Evolutionary conservation across 2,888 invertebrate species (phyloP).

Genomic region (Melipona bicolor): DNA sequence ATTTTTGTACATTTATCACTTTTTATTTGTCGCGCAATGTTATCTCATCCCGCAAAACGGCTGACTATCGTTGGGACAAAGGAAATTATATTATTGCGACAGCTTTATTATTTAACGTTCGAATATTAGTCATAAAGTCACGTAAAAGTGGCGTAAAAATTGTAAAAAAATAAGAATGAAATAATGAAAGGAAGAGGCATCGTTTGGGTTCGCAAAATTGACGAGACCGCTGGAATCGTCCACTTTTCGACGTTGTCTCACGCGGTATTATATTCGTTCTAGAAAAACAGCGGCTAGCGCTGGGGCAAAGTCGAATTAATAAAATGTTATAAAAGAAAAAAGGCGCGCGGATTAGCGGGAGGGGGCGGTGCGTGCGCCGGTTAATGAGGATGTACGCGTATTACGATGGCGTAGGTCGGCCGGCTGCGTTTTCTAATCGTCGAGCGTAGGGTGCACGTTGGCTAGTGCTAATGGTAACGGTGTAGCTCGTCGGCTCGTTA

Average conservation of each 20-base stretch:
- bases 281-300: constrained; percentile 14
- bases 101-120: no score
- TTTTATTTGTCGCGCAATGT: no score
- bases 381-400: constrained; percentile 83
- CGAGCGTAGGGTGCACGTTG: constrained; percentile 52
- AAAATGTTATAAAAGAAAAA: constrained; percentile 73
- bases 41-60: no score
- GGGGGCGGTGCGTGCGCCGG: constrained; percentile 63
- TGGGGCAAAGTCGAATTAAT: constrained; percentile 79
- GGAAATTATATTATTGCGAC: no score
- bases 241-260: neutral
- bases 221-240: neutral
- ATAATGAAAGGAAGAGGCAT: no score
- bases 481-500: constrained; percentile 50
- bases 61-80: no score
- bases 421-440: constrained; percentile 72
- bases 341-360: constrained; percentile 60
- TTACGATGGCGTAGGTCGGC: constrained; percentile 74
- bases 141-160: no score
- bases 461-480: constrained; percentile 63
- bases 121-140: no score
- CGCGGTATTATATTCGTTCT: no score
- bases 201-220: no score
- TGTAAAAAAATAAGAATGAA: no score
- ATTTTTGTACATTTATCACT: no score